A percentile compares a stretch with the other conserved stretches of the same genome.
Evolutionary conservation across 2,113 vertebrate genomes (phyloP).

Genomic region (Semnornis frantzii): DNA sequence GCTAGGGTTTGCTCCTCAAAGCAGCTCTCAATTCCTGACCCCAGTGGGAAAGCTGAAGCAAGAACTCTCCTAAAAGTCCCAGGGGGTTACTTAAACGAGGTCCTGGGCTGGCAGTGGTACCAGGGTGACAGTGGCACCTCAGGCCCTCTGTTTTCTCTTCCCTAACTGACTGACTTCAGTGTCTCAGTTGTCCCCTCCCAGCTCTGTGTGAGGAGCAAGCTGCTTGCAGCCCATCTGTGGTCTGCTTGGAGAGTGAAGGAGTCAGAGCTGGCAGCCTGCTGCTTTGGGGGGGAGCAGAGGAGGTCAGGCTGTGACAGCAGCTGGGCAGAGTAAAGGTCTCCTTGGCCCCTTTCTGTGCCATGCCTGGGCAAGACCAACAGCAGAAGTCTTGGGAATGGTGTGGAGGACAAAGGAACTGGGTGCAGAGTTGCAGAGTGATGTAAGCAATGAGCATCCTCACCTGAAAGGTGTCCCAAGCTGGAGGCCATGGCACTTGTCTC

Average conservation of each 20-base stretch:
- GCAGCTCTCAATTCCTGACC: background rate
- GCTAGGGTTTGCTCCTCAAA: background rate
- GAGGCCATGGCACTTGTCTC: background rate
- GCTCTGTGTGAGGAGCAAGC: background rate
- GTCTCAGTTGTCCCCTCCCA: background rate
- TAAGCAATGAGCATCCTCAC: background rate
- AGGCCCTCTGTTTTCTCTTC: background rate
- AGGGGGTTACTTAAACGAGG: background rate
- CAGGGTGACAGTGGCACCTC: background rate
- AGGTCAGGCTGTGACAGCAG: background rate
- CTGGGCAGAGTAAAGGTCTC: background rate
- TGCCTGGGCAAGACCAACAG: background rate
- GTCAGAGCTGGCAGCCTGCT: background rate
- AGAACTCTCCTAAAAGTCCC: background rate
- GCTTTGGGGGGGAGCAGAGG: background rate
- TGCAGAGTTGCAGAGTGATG: background rate
- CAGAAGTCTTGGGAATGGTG: background rate
- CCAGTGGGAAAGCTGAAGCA: background rate
- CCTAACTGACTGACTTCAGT: background rate
- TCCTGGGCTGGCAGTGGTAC: background rate
- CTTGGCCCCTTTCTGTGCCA: background rate
- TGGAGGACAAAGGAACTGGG: background rate
- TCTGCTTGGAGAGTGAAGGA: background rate
- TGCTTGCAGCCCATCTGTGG: background rate
- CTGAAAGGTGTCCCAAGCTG: background rate